Evolutionary conservation across 2,113 vertebrate genomes (phyloP), one percentile per base, ranked within the genome.

Genomic region (Myotis lucifugus): DNA sequence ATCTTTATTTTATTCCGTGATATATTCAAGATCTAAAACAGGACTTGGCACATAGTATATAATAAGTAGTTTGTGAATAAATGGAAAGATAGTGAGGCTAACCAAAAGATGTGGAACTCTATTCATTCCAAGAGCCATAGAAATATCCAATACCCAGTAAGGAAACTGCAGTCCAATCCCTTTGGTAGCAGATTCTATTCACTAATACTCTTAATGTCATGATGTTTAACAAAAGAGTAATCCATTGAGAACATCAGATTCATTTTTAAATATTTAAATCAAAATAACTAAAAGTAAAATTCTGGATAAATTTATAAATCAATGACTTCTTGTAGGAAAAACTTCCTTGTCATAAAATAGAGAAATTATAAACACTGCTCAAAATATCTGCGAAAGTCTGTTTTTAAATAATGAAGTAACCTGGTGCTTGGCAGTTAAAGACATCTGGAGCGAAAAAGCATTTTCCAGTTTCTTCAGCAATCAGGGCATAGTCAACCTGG

Each of bases 371-470:
- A 95, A 78, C 11, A 78, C 32, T 50, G 12, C 29, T 95, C 46
- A 91, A 88, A 87, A 52, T 77, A 82, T 78, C n/a, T 23, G 8
- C 85, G 34, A 88, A 95, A 52, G 76, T 40, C 8, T 37, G 0
- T 27, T 74, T 85, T 88, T 27, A 96, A 84, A 89, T 88, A 61
- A 76, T 42, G 1, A 64, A 69, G 21, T 97, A 95, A 99, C 99
- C 99, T 97, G 99, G 99, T 72, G 99, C 99, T 14, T 99, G 99
- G 94, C 99, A 99, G 98, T 99, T 99, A 96, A 99, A 99, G 90
- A 99, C 95, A 54, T 99, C 98, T 27, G 99, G 98, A 90, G 99
- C 99, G 92, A 99, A 99, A 88, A 98, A 91, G 95, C 98, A 99
- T 92, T 96, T 99, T 73, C 99, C 99, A 0, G 98, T 99, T 97